Base-by-base conservation (phyloP, 2,797 vertebrate species). In the Meda fulgida region DNA sequence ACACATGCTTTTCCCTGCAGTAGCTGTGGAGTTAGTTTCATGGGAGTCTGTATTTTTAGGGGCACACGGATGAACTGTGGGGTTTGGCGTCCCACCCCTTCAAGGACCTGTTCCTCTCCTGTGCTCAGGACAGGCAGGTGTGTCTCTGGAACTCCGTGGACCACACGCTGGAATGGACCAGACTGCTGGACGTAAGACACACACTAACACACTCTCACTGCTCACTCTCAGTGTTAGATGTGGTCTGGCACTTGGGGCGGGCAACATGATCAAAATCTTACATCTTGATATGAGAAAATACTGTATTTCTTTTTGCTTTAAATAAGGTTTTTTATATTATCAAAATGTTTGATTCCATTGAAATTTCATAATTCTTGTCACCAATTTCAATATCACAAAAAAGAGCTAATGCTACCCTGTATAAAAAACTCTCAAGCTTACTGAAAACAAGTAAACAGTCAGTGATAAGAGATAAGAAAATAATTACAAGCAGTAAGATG, bases 1-100 rank as follows among this genome's bases (percentile, higher is more conserved):
- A 78, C 36, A 21, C 21, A 18, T 60, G 43, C 43, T 65, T 85
- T 29, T 14, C 1, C 6, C 55, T 85, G 63, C 8, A 36, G 55
- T 7, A 34, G 23, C 34, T 72, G 14, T 75, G 21, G 31, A 23
- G 34, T 26, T 16, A 10, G n/a, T 71, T 26, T 65, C 23, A 19
- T 58, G 5, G 46, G 10, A 40, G 21, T 51, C 88, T 92, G 85
- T 4, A 36, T 90, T 91, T 91, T 78, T 89, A 99, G 98, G 98
- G 98, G 84, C 98, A 99, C 93, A 99, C 97, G 38, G 98, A 99
- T 79, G 98, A 99, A 89, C 96, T 99, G 60, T 99, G 98, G 98
- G 98, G 98, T 88, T 89, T 99, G 91, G 98, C 97, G 13, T 94
- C 97, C 55, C 98, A 99, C 91, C 98, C 98, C 3, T 98, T 96